Evolutionary conservation across 1,140 invertebrate genomes (phyloP).

Genomic region (Littorina saxatilis): DNA sequence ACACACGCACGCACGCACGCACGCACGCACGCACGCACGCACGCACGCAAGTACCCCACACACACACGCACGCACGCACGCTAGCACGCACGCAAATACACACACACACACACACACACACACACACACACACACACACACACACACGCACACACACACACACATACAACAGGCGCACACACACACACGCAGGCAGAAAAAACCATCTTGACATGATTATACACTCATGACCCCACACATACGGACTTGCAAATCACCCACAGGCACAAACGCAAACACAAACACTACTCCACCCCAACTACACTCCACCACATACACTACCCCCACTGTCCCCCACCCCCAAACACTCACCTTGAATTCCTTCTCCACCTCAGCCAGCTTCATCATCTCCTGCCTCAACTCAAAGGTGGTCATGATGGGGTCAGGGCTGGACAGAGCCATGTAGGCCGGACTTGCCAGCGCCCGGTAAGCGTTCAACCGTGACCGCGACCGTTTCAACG

Average conservation of each 20-base stretch:
- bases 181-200: neutral
- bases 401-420: slow-evolving; percentile 83
- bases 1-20: slow-evolving; percentile 13
- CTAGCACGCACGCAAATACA: neutral
- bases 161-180: slow-evolving; percentile 3
- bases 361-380: slow-evolving; percentile 75
- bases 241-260: too few species aligned
- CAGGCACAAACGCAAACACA: slow-evolving; percentile 34
- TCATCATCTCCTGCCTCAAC: slow-evolving; percentile 79
- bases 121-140: slow-evolving; percentile 9
- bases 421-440: slow-evolving; percentile 82
- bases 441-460: slow-evolving; percentile 78
- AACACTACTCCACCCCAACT: slow-evolving; percentile 4
- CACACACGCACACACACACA: slow-evolving; percentile 13
- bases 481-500: slow-evolving; percentile 71
- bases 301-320: neutral
- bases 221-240: too few species aligned
- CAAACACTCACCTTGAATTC: slow-evolving; percentile 77
- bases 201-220: too few species aligned
- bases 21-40: too few species aligned
- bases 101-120: slow-evolving; percentile 12
- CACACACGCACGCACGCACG: neutral
- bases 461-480: slow-evolving; percentile 74
- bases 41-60: too few species aligned
- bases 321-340: neutral